Conservation (phyloP, 2,888 invertebrate species). For the Oligia fasciuncula region DNA sequence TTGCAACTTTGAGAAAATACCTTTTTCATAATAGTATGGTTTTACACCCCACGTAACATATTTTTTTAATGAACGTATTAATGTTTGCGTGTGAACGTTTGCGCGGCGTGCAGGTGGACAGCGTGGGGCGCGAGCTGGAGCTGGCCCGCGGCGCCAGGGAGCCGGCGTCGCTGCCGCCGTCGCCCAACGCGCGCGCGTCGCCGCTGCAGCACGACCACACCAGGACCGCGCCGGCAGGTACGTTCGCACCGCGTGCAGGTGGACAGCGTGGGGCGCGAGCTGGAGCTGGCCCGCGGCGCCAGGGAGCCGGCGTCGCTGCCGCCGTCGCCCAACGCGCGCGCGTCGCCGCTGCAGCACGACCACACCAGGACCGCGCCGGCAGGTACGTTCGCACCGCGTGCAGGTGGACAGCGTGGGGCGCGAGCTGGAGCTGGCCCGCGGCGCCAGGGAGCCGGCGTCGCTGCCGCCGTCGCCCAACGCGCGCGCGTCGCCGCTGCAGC, state of each 20-base stretch:
- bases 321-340: constrained; percentile 90
- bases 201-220: constrained; percentile 76
- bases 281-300: constrained; percentile 59
- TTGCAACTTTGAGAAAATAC: not conserved
- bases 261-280: constrained; percentile 75
- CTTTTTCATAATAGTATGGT: not conserved
- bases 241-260: too few species aligned
- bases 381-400: rapidly evolving
- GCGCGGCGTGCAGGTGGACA: constrained; percentile 74
- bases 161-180: constrained; percentile 90
- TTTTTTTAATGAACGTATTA: too few species aligned
- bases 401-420: constrained; percentile 78
- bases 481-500: constrained; percentile 76
- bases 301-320: constrained; percentile 88
- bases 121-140: constrained; percentile 68
- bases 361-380: constrained; percentile 77
- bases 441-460: constrained; percentile 82
- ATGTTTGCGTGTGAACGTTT: too few species aligned
- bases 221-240: too few species aligned
- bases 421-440: constrained; percentile 63
- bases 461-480: constrained; percentile 91
- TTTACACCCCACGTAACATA: not conserved
- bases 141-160: constrained; percentile 59
- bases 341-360: constrained; percentile 74
- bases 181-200: constrained; percentile 88